Base-by-base conservation (phyloP, 2,113 vertebrate genomes). In the Oreamnos americanus region DNA sequence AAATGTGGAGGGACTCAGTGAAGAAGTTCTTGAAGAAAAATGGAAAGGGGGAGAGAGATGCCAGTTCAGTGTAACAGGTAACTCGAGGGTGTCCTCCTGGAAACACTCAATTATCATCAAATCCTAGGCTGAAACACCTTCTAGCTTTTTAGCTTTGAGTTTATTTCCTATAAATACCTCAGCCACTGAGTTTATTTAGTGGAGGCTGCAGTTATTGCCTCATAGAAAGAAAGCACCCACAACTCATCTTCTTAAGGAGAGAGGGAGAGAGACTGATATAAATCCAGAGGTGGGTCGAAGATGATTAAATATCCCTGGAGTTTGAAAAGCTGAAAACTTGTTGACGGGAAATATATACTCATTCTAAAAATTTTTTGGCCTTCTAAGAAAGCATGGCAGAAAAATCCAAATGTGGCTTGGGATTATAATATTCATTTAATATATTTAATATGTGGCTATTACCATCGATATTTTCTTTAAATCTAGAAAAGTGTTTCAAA, bases 141-240 rank as follows among this genome's bases (percentile, higher is more conserved):
- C 91, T 93, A 78, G 85, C 39, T 88, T 92, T 96, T 92, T 89
- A 94, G 88, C 60, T 94, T 94, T 84, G 84, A 97, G 79, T 92
- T 94, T 91, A 97, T 97, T 92, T 98, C 90, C 87, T 93, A 92
- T 71, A 97, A 95, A 97, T 76, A 87, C 33, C 79, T 92, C 87
- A 97, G 74, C 62, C 30, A 25, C 79, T 90, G 43, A 81, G 58
- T 97, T 96, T 96, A 95, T 97, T 94, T 96, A 95, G 58, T 92
- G 91, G 90, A 90, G 57, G 49, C 74, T 85, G 51, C 43, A 94
- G 96, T 95, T 96, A 98, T 43, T 97, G 45, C 93, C 58, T 96
- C 87, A 87, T 95, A 88, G 94, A 98, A 97, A 90, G 83, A 88
- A 97, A 96, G 62, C 58, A 90, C 64, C 57, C n/a, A 85, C 67